Evolutionary conservation across 2,113 vertebrate species (phyloP), one percentile per base, ranked within the genome.

Genomic region (Rhea americana): DNA sequence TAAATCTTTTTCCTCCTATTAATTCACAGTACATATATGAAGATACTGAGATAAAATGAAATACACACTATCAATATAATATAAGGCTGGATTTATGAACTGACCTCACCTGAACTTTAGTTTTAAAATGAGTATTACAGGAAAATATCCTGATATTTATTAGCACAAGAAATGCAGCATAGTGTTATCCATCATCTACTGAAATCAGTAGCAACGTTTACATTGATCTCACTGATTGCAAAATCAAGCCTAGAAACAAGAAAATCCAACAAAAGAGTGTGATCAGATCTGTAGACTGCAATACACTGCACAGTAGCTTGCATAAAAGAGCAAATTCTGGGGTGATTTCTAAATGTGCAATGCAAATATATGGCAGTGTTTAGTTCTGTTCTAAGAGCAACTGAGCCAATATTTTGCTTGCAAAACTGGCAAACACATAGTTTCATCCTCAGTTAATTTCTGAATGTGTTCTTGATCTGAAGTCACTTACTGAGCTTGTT

Each of bases 381-480:
- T 63, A 50, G 22, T 62, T 50, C 15, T 7, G 2, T 37, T 59
- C 13, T 32, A 0, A 15, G 35, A 58, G 25, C 53, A 73, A 26
- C 28, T 77, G 65, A 66, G 59, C 18, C 79, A 70, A 66, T 76
- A 48, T 30, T 84, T 76, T 62, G 19, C 50, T 87, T 82, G 53
- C 50, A 76, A 10, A 70, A 87, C 39, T 45, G 26, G 22, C 37
- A 89, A 70, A 43, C 6, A 8, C 51, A 0, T 1, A 39, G 15
- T 35, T 37, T 16, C 76, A 16, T 84, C 39, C 53, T 73, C n/a
- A 55, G 19, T 68, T n/a, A 77, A 41, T 22, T 82, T 87, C 81
- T 21, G 55, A 53, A 26, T 0, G 0, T 12, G 37, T 87, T 87
- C 5, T 0, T 51, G 30, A 47, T 59, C 51, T 66, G 11, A 81